Conservation (phyloP, 2,888 invertebrate species). For the Cephus pygmeus region DNA sequence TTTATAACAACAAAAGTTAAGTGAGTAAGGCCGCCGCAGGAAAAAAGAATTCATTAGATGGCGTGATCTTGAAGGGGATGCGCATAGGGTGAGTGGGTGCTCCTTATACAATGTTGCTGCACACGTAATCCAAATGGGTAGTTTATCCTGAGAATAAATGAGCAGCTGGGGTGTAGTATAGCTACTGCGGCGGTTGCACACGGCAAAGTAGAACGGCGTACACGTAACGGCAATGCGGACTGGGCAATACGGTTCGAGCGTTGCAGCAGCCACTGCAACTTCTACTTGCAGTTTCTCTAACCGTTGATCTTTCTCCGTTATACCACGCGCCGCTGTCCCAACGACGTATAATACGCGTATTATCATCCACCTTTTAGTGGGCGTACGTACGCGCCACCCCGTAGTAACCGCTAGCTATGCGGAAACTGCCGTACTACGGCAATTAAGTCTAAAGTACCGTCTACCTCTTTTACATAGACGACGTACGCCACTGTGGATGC, state of each 20-base stretch:
- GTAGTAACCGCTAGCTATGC: too few species aligned
- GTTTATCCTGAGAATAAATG: constrained; percentile 46
- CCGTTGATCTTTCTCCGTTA: neutral
- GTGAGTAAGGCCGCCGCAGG: too few species aligned
- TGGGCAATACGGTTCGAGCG: constrained; percentile 12
- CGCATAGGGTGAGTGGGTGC: neutral
- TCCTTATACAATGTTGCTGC: neutral
- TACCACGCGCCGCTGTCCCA: neutral
- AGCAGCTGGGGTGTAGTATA: constrained; percentile 31
- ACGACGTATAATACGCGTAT: neutral
- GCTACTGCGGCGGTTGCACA: constrained; percentile 22
- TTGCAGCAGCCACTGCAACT: neutral
- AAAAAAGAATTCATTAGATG: neutral
- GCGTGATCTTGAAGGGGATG: neutral
- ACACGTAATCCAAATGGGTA: constrained; percentile 18
- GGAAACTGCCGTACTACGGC: constrained; percentile 20
- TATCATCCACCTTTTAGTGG: neutral
- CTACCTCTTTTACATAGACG: constrained; percentile 43
- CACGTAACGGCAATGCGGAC: constrained; percentile 40
- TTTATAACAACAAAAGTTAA: too few species aligned
- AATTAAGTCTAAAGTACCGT: constrained; percentile 43
- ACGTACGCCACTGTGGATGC: too few species aligned
- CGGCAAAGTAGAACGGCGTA: constrained; percentile 31
- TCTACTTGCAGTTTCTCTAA: neutral
- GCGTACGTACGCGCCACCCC: neutral